A percentile compares a stretch with the other conserved stretches of the same genome.
Evolutionary conservation across 35 echinoderm and acorn worm genomes (phyloP).

Genomic region (Eucidaris tribuloides): DNA sequence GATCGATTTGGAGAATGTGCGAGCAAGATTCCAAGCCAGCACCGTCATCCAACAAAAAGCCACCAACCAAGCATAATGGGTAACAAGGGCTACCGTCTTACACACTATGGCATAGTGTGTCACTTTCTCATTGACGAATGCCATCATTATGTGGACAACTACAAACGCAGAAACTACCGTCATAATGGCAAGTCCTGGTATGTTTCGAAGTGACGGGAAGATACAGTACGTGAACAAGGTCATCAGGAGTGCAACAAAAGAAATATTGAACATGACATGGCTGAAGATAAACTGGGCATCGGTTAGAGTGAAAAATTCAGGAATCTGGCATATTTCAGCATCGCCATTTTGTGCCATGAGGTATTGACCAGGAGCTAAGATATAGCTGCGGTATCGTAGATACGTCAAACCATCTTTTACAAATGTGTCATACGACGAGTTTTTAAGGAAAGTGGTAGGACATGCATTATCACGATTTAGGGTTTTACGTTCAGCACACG

Average conservation of each 20-base stretch:
- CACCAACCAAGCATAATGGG: conserved; percentile 35
- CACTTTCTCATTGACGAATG: not conserved
- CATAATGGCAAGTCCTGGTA: not conserved
- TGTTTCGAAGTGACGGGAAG: not conserved
- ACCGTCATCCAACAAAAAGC: conserved; percentile 41
- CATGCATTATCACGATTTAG: not conserved
- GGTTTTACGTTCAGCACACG: not conserved
- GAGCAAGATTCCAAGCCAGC: conserved; percentile 20
- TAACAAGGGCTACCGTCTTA: conserved; percentile 12
- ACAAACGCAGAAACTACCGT: not conserved
- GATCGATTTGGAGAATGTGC: conserved; percentile 3
- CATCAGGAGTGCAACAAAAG: not conserved
- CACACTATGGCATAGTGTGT: not conserved
- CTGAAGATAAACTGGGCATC: not conserved
- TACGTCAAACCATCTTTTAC: not conserved
- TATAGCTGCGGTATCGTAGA: not conserved
- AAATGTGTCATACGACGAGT: not conserved
- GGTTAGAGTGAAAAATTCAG: not conserved
- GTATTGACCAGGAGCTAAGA: not conserved
- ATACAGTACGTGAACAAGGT: not conserved
- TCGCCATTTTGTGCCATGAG: not conserved
- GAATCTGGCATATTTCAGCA: not conserved
- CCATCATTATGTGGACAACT: not conserved
- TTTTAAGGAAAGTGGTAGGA: not conserved
- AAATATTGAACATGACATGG: not conserved